A percentile compares a stretch with the other conserved stretches of the same genome.
Conservation (phyloP, 2,888 invertebrate genomes). For the Drosophila peninsularis region DNA sequence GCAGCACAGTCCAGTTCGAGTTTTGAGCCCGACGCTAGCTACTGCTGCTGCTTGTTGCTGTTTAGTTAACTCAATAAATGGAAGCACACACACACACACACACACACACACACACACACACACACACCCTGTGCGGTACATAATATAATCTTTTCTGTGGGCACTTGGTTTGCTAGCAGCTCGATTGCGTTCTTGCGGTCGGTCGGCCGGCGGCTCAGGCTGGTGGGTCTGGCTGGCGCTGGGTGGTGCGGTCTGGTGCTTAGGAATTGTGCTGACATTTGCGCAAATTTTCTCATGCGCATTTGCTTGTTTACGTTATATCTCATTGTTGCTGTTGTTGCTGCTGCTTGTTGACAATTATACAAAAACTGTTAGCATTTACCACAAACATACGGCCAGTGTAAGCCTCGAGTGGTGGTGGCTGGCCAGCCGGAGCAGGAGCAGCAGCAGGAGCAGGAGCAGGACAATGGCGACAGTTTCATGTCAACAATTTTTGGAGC, state of each 20-base stretch:
- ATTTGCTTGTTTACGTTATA: conserved; percentile 74
- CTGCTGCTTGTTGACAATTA: conserved; percentile 68
- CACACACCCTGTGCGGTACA: conserved; percentile 33
- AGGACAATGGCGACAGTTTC: conserved; percentile 71
- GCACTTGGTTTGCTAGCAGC: conserved; percentile 31
- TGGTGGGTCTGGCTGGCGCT: background rate
- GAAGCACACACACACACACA: conserved; percentile 57
- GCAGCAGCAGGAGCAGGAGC: background rate
- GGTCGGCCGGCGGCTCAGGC: background rate
- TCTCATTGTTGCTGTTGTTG: conserved; percentile 57
- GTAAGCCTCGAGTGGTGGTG: conserved; percentile 30
- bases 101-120: too few species aligned
- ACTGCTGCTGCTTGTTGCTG: conserved; percentile 50
- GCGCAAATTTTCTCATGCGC: conserved; percentile 65
- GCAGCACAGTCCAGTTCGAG: conserved; percentile 47
- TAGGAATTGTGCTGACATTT: conserved; percentile 71
- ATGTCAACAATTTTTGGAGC: conserved; percentile 66
- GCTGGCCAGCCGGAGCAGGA: too few species aligned
- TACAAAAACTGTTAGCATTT: conserved; percentile 78
- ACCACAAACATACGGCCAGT: conserved; percentile 68
- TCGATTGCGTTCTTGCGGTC: conserved; percentile 46
- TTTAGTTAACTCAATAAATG: conserved; percentile 75
- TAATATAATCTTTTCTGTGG: conserved; percentile 62
- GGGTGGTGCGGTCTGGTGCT: conserved; percentile 22
- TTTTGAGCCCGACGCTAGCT: conserved; percentile 20